Evolutionary conservation across 2,888 invertebrate genomes (phyloP).

Genomic region (Rotaria sp.): DNA sequence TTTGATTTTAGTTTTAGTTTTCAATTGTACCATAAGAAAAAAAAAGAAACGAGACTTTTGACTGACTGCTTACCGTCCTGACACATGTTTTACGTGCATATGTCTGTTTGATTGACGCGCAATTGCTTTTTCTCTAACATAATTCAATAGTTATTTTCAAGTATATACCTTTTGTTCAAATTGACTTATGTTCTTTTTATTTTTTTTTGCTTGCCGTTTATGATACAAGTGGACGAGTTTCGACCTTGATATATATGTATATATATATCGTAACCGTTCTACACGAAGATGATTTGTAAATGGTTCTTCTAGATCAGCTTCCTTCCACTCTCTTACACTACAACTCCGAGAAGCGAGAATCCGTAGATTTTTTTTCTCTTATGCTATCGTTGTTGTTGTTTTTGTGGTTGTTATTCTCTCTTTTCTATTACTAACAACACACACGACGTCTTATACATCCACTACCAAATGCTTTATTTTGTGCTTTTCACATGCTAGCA

Average conservation of each 20-base stretch:
- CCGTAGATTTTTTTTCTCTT: background rate
- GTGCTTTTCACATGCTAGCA: background rate
- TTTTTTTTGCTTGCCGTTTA: background rate
- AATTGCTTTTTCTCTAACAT: background rate
- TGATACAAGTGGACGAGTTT: background rate
- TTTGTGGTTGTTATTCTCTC: background rate
- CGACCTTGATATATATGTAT: background rate
- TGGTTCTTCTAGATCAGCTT: background rate
- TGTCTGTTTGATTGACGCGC: background rate
- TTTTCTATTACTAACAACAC: background rate
- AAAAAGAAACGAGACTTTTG: background rate
- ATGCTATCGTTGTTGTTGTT: background rate
- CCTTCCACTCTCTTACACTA: background rate
- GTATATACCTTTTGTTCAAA: conserved; percentile 16
- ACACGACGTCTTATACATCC: background rate
- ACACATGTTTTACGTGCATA: background rate
- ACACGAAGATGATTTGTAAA: background rate
- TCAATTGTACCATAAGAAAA: background rate
- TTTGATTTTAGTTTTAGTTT: background rate
- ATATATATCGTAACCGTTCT: background rate
- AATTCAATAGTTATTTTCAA: conserved; percentile 11
- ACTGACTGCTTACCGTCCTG: background rate
- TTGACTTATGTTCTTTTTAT: background rate
- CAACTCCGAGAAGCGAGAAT: background rate
- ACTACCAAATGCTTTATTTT: background rate